Evolutionary conservation across 2,888 invertebrate species (phyloP).

Genomic region (Netelia melanura): DNA sequence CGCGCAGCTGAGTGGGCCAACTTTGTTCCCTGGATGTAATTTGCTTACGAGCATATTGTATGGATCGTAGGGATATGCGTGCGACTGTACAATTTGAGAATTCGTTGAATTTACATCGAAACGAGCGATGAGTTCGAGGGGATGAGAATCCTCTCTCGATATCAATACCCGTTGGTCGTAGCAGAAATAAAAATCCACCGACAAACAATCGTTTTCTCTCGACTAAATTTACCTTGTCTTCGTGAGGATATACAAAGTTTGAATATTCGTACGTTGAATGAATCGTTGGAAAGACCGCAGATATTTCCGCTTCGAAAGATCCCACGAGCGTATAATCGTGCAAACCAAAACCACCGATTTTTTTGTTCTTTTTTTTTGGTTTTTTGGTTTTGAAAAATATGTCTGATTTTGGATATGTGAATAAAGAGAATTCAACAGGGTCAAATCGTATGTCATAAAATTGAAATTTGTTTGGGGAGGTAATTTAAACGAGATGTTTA

Average conservation of each 20-base stretch:
- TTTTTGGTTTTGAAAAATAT: background rate
- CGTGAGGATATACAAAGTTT: conserved; percentile 30
- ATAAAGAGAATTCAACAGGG: too few relatives aligned
- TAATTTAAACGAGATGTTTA: too few relatives aligned
- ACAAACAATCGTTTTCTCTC: conserved; percentile 24
- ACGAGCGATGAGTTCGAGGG: conserved; percentile 14
- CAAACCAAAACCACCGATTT: background rate
- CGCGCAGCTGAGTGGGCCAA: conserved; percentile 61
- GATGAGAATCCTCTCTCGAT: conserved; percentile 26
- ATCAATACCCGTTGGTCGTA: conserved; percentile 39
- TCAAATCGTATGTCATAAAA: too few relatives aligned
- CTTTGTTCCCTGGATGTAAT: conserved; percentile 44
- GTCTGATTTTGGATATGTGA: background rate
- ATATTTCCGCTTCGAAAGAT: conserved; percentile 53
- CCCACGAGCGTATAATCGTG: conserved; percentile 26
- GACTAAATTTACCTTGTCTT: conserved; percentile 22
- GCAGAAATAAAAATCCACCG: conserved; percentile 26
- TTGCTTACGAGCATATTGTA: conserved; percentile 44
- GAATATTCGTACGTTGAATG: conserved; percentile 36
- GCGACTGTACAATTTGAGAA: conserved; percentile 32
- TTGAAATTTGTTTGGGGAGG: too few relatives aligned
- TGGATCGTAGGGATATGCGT: conserved; percentile 51
- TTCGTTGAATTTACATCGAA: conserved; percentile 53
- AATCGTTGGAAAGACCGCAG: conserved; percentile 48
- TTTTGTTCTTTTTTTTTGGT: conserved; percentile 14